phyloP scores from a whole-genome alignment of 2,797 vertebrate species.

The Sebastes ruberrimus region DNA sequence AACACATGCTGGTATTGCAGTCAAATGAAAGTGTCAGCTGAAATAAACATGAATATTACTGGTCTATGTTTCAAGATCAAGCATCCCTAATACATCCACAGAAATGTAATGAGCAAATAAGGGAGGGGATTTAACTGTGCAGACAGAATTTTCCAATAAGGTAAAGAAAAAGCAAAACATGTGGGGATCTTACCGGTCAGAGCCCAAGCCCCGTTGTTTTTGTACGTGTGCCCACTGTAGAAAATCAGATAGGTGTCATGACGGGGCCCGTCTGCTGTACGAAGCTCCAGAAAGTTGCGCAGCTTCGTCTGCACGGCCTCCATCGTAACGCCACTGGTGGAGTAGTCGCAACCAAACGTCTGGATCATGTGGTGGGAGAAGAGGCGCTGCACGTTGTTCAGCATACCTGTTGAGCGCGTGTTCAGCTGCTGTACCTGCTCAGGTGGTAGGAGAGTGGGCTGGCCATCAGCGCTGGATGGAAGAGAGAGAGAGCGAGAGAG shows the following conservation, averaged over 20 bases:
- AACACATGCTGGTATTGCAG: not conserved
- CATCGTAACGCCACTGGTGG: conserved; percentile 90
- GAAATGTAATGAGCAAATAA: not conserved
- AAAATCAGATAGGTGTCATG: conserved; percentile 97
- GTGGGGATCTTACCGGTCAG: conserved; percentile 87
- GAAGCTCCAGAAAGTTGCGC: conserved; percentile 92
- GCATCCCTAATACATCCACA: not conserved
- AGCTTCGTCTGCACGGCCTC: conserved; percentile 91
- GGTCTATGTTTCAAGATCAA: not conserved
- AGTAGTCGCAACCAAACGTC: conserved; percentile 96
- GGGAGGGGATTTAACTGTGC: not conserved
- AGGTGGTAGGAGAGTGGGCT: conserved; percentile 90
- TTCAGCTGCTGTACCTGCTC: conserved; percentile 93
- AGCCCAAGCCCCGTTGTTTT: conserved; percentile 91
- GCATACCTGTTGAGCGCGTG: conserved; percentile 91
- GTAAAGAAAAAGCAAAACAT: not conserved
- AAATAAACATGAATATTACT: not conserved
- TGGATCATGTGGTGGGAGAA: conserved; percentile 98
- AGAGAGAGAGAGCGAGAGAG: not conserved
- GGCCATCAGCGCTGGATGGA: conserved; percentile 87
- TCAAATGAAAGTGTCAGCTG: not conserved
- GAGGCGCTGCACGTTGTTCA: conserved; percentile 94
- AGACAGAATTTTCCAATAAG: not conserved
- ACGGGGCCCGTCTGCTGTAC: conserved; percentile 93
- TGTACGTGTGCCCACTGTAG: conserved; percentile 95